Evolutionary conservation across 2,888 invertebrate species (phyloP).

Genomic region (Disparrhopalites patrizii): DNA sequence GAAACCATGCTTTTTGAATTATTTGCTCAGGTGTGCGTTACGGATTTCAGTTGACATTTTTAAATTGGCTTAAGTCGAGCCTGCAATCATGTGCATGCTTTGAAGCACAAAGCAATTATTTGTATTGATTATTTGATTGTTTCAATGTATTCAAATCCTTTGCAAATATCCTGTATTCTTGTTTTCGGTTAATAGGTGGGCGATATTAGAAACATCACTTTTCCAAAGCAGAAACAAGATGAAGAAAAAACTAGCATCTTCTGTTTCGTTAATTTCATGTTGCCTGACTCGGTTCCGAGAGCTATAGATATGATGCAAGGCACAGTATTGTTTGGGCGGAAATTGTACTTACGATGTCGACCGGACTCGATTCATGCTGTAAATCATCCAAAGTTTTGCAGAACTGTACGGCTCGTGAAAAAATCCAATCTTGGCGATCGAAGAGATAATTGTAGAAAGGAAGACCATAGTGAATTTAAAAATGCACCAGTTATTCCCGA

Average conservation of each 20-base stretch:
- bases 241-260: not conserved
- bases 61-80: not conserved
- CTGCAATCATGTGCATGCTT: not conserved
- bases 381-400: not conserved
- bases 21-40: constrained; percentile 16
- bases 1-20: constrained; percentile 21
- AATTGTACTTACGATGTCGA: constrained; percentile 11
- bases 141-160: not conserved
- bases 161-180: not conserved
- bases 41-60: not conserved
- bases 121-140: not conserved
- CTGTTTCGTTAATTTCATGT: constrained; percentile 21
- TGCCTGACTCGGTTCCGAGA: constrained; percentile 16
- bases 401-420: not conserved
- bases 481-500: too few relatives aligned
- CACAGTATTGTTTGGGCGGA: constrained; percentile 15
- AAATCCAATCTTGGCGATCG: not conserved
- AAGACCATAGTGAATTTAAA: not conserved
- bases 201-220: constrained; percentile 11
- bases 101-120: too few relatives aligned
- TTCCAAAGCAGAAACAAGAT: constrained; percentile 10
- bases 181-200: constrained; percentile 14
- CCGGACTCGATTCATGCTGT: constrained; percentile 21
- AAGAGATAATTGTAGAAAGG: not conserved
- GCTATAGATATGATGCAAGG: constrained; percentile 19